These are phyloP conservation scores for Heterocephalus glaber DNA, from an alignment of 2,113 vertebrate species.

Conservation along the genomic window DNA sequence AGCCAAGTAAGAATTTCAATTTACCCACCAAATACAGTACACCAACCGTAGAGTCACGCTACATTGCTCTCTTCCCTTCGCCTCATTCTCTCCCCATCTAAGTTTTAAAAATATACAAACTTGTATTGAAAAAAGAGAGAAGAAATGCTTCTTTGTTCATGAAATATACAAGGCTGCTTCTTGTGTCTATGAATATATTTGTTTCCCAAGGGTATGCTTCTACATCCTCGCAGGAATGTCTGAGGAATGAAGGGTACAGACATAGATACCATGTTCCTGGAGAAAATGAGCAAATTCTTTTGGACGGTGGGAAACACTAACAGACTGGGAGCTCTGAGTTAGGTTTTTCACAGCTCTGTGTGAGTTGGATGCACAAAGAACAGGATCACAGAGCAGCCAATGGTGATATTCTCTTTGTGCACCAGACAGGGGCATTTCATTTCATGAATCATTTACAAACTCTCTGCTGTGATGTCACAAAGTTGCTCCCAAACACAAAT, in stretches of 20 bases:
- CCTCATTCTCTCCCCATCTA: background rate
- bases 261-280: background rate
- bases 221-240: background rate
- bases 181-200: background rate
- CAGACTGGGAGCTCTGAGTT: background rate
- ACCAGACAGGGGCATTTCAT: slow-evolving; percentile 59
- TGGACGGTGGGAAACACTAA: fast-evolving
- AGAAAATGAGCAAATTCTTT: background rate
- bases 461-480: slow-evolving; percentile 65
- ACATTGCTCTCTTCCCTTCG: background rate
- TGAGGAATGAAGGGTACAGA: background rate
- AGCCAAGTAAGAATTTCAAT: background rate
- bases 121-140: background rate
- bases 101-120: background rate
- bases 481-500: background rate
- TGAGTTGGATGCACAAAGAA: slow-evolving; percentile 10
- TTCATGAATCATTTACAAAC: slow-evolving; percentile 81
- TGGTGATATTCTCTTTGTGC: slow-evolving; percentile 68
- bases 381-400: slow-evolving; percentile 36
- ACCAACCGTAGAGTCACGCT: background rate
- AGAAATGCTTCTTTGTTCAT: background rate
- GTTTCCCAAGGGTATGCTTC: background rate
- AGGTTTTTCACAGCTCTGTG: slow-evolving; percentile 27
- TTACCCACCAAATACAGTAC: background rate
- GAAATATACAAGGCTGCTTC: background rate